Evolutionary conservation across 2,888 invertebrate species (phyloP).

Genomic region (Hirtodrosophila confusa): DNA sequence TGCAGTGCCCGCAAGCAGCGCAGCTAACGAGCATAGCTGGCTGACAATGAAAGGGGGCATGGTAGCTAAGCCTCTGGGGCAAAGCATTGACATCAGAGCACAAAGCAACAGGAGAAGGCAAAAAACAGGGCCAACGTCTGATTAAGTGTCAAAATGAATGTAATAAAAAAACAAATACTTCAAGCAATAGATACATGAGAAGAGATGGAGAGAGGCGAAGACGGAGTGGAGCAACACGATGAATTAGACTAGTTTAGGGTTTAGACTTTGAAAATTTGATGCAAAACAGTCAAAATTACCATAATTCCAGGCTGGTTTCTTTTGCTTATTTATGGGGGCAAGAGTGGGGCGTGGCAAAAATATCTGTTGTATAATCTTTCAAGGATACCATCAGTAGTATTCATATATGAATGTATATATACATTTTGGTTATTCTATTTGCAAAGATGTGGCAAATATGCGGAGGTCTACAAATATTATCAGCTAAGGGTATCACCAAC

Average conservation of each 20-base stretch:
- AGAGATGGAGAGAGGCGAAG: not conserved
- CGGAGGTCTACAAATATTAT: no score
- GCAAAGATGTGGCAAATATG: no score
- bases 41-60: conserved; percentile 48
- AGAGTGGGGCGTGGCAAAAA: no score
- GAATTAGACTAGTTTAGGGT: not conserved
- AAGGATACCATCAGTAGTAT: no score
- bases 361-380: no score
- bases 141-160: conserved; percentile 81
- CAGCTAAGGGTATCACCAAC: no score
- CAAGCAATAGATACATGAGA: conserved; percentile 8
- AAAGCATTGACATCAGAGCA: conserved; percentile 81
- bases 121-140: conserved; percentile 77
- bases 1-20: conserved; percentile 66
- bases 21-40: conserved; percentile 58
- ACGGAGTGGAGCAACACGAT: conserved; percentile 28
- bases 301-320: no score
- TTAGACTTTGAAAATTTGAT: no score
- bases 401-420: no score
- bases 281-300: no score
- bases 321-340: no score
- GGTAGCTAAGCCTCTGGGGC: conserved; percentile 72
- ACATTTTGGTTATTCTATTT: no score
- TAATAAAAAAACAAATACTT: conserved; percentile 72
- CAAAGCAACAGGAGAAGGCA: conserved; percentile 51